Evolutionary conservation across 2,888 invertebrate genomes (phyloP).

Genomic region (Rotaria macrura): DNA sequence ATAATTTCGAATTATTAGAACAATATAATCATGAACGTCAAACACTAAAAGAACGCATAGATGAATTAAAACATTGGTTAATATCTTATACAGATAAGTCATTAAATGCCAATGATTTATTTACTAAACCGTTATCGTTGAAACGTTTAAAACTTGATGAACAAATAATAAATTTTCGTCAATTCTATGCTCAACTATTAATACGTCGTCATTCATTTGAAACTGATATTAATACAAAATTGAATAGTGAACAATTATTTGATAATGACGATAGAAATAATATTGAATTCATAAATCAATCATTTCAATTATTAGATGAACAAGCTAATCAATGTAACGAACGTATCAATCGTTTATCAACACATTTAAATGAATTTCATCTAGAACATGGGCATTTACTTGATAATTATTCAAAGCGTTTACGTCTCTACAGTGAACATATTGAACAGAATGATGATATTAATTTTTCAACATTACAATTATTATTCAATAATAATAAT

Average conservation of each 20-base stretch:
- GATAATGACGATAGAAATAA: background rate
- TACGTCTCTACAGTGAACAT: background rate
- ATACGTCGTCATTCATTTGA: background rate
- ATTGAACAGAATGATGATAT: slow-evolving; percentile 11
- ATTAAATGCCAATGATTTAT: background rate
- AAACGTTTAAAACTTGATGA: slow-evolving; percentile 14
- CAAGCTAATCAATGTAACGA: background rate
- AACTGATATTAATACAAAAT: background rate
- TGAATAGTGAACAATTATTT: background rate
- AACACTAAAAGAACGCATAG: background rate
- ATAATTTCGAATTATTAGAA: slow-evolving; percentile 3
- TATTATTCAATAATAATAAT: background rate
- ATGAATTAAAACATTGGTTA: background rate
- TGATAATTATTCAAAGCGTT: background rate
- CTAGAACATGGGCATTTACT: background rate
- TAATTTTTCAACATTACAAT: background rate
- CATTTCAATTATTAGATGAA: background rate
- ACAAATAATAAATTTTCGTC: background rate
- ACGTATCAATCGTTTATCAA: background rate
- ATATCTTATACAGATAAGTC: background rate
- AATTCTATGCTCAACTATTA: background rate
- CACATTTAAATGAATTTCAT: background rate
- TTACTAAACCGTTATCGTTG: background rate
- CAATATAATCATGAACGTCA: background rate
- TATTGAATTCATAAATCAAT: background rate